Evolutionary conservation across 2,797 vertebrate species (phyloP).

Genomic region (Cossypha heuglini): DNA sequence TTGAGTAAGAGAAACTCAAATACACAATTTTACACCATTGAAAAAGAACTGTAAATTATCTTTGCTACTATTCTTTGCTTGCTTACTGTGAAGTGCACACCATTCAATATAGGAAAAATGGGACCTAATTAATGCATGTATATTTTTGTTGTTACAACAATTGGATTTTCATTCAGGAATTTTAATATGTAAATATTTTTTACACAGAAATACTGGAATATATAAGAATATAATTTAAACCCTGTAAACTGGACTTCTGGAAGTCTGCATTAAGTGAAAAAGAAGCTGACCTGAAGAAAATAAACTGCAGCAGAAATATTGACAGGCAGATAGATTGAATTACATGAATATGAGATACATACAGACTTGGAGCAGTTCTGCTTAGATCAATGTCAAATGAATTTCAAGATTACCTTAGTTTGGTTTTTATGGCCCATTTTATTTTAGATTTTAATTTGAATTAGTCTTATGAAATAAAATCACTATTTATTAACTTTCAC

Average conservation of each 20-base stretch:
- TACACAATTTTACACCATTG: not conserved
- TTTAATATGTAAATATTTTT: not conserved
- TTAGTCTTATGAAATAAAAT: conserved; percentile 35
- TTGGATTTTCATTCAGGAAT: not conserved
- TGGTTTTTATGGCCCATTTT: not conserved
- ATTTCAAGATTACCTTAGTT: conserved; percentile 50
- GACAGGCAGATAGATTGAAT: conserved; percentile 64
- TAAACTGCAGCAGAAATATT: conserved; percentile 69
- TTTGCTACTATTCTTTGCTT: not conserved
- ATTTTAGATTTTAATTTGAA: conserved; percentile 43
- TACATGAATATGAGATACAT: conserved; percentile 40
- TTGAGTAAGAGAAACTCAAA: not conserved
- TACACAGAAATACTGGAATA: conserved; percentile 6
- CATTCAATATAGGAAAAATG: conserved; percentile 17
- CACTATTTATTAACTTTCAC: conserved; percentile 19
- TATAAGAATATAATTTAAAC: conserved; percentile 2
- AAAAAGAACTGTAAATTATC: not conserved
- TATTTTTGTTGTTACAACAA: conserved; percentile 38
- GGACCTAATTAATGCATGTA: not conserved
- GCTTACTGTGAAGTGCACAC: not conserved
- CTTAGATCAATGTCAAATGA: conserved; percentile 61
- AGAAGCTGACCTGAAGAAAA: conserved; percentile 55
- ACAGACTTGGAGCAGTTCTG: not conserved
- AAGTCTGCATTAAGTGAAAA: conserved; percentile 36
- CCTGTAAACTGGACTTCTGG: not conserved